Conservation (phyloP, 2,888 invertebrate genomes). For the Nephrotoma appendiculata region DNA sequence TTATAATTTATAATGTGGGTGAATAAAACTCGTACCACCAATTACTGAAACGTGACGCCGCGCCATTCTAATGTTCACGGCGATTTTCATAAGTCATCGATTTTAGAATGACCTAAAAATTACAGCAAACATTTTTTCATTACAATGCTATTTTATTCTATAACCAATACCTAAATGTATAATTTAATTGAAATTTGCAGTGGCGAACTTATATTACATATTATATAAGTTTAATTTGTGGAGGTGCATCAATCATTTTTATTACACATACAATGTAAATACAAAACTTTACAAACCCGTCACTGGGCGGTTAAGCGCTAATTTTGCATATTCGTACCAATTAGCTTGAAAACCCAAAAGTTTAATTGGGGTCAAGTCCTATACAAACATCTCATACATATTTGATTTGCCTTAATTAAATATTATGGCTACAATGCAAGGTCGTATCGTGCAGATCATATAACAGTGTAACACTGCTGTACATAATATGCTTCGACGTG, state of each 20-base stretch:
- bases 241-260: too few relatives aligned
- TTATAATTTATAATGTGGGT: not conserved
- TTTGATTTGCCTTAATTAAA: not conserved
- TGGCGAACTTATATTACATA: too few relatives aligned
- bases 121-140: too few relatives aligned
- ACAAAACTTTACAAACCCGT: not conserved
- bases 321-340: not conserved
- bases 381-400: not conserved
- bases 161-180: too few relatives aligned
- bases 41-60: not conserved
- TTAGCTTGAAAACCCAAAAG: not conserved
- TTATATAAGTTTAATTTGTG: too few relatives aligned
- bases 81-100: not conserved
- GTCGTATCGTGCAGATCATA: too few relatives aligned
- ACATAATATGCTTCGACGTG: not conserved
- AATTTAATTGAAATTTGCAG: too few relatives aligned
- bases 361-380: not conserved
- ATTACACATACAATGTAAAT: too few relatives aligned
- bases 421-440: too few relatives aligned
- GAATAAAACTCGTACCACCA: not conserved
- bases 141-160: too few relatives aligned
- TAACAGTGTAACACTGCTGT: not conserved
- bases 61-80: not conserved
- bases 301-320: not conserved
- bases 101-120: not conserved